A percentile compares a stretch with the other conserved stretches of the same genome.
Evolutionary conservation across 2,113 vertebrate genomes (phyloP).

Genomic region (Butastur rufipennis): DNA sequence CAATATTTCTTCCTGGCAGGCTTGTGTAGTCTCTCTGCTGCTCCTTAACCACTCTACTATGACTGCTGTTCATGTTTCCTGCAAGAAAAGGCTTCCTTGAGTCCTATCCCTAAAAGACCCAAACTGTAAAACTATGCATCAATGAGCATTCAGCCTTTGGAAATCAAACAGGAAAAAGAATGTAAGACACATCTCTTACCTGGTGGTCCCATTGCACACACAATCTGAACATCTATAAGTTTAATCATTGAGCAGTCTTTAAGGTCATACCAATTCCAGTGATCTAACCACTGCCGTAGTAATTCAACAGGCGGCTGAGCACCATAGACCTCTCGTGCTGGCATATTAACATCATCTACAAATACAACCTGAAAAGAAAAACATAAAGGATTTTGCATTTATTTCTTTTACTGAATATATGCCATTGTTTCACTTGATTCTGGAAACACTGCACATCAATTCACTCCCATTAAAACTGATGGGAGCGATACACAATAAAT

Average conservation of each 20-base stretch:
- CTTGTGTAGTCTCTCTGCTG: background rate
- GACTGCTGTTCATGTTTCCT: background rate
- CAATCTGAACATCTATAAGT: slow-evolving; percentile 85
- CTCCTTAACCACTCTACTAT: background rate
- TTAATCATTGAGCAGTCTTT: slow-evolving; percentile 87
- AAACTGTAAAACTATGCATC: background rate
- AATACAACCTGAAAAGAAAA: slow-evolving; percentile 81
- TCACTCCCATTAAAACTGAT: background rate
- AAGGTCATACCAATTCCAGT: slow-evolving; percentile 92
- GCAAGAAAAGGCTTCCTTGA: background rate
- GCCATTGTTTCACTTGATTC: background rate
- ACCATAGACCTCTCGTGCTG: slow-evolving; percentile 87
- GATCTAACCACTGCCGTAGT: slow-evolving; percentile 90
- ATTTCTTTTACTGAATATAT: background rate
- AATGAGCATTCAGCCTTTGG: background rate
- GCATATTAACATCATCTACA: slow-evolving; percentile 95
- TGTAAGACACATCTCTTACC: slow-evolving; percentile 65
- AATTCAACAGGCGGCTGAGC: slow-evolving; percentile 92
- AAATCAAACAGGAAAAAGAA: background rate
- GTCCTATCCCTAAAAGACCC: background rate
- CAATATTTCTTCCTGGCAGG: background rate
- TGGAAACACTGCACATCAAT: background rate
- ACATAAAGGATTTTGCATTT: background rate
- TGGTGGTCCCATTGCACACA: slow-evolving; percentile 91
- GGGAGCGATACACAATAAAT: background rate